Percentiles rank a stretch among this genome's conserved stretches.
Conservation (phyloP, 2,797 vertebrate species). For the Phylloscopus collybita region DNA sequence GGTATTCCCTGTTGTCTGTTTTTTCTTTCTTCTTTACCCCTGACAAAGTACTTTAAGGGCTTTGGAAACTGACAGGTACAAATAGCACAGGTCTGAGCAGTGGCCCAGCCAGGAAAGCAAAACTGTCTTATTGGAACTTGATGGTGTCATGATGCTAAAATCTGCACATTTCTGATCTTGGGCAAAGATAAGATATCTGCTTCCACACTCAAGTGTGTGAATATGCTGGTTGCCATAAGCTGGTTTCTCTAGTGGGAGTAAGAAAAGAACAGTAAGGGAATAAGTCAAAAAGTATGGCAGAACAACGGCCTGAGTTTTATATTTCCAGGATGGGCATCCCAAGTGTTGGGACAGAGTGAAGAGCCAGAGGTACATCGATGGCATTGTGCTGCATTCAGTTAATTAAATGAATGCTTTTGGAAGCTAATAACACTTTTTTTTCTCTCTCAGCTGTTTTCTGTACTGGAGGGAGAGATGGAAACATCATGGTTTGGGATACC, state of each 20-base stretch:
- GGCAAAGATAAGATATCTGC: background rate
- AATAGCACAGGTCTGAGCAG: background rate
- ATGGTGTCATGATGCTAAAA: background rate
- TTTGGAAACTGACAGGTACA: background rate
- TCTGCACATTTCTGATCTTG: background rate
- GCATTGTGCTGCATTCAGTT: background rate
- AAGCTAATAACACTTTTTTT: background rate
- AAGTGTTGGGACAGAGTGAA: background rate
- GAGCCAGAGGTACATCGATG: background rate
- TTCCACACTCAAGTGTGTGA: background rate
- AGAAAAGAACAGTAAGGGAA: background rate
- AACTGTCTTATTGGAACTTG: background rate
- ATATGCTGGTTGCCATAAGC: background rate
- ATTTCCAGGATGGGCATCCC: background rate
- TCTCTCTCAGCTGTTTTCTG: slow-evolving; percentile 89
- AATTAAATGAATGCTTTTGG: background rate
- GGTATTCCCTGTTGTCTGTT: background rate
- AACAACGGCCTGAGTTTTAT: background rate
- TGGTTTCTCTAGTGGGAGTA: background rate
- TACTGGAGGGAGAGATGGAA: slow-evolving; percentile 95
- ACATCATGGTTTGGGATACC: slow-evolving; percentile 98
- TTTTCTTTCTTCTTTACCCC: background rate
- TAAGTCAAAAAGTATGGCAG: background rate
- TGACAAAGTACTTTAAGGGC: background rate
- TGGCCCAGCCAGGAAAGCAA: background rate